These are phyloP conservation scores for Uropetala carovei DNA, from an alignment of 2,888 invertebrate species.

Conservation along the genomic window DNA sequence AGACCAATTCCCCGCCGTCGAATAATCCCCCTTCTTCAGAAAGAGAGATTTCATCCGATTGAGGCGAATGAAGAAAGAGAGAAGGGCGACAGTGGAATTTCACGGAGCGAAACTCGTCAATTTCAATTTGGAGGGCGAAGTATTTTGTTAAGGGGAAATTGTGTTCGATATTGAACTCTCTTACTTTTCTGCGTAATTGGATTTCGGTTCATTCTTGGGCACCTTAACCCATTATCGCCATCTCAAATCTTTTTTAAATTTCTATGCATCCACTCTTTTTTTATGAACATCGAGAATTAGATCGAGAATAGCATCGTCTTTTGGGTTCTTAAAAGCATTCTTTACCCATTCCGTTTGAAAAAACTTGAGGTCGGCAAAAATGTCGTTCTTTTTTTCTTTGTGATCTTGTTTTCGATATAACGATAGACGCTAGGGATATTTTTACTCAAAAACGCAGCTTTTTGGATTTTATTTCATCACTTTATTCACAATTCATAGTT, in stretches of 20 bases:
- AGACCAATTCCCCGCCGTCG: no score
- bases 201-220: neutral
- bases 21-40: no score
- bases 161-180: neutral
- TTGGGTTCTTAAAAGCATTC: neutral
- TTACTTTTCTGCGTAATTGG: neutral
- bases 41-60: no score
- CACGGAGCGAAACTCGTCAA: neutral
- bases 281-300: neutral
- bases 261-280: neutral
- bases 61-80: no score
- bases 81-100: no score
- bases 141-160: neutral
- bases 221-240: neutral
- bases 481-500: conserved; percentile 41
- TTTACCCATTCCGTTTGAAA: no score
- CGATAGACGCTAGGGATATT: neutral
- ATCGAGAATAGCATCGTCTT: neutral
- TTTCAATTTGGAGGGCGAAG: neutral
- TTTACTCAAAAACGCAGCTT: conserved; percentile 47
- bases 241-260: neutral
- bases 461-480: conserved; percentile 1
- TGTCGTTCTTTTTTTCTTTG: neutral
- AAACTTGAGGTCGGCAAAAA: no score
- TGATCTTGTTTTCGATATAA: neutral